phyloP scores from a whole-genome alignment of 1,140 invertebrate genomes.

The Sinella curviseta region DNA sequence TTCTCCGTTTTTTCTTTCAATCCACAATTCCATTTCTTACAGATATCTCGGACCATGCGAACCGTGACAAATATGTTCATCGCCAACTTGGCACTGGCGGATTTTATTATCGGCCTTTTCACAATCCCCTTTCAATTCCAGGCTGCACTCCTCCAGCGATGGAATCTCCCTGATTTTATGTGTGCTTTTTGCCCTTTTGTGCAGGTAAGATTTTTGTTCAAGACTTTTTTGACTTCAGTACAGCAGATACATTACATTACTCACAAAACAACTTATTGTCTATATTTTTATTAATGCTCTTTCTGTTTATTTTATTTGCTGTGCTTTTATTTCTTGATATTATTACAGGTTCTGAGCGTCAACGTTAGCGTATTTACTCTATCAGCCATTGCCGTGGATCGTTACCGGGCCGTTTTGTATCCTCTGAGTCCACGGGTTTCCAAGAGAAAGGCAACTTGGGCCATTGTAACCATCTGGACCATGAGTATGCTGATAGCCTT shows the following conservation, averaged over 20 bases:
- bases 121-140: constrained; percentile 82
- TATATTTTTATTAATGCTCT: too few relatives aligned
- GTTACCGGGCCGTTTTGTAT: constrained; percentile 57
- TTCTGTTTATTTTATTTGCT: neutral
- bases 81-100: constrained; percentile 73
- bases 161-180: constrained; percentile 80
- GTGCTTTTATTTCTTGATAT: neutral
- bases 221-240: too few relatives aligned
- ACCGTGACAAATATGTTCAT: constrained; percentile 58
- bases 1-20: too few relatives aligned
- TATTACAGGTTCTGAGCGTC: constrained; percentile 64
- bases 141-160: constrained; percentile 74
- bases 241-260: too few relatives aligned
- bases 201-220: constrained; percentile 60
- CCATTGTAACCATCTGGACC: constrained; percentile 70
- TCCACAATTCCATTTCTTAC: too few relatives aligned
- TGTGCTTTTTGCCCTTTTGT: constrained; percentile 80
- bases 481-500: constrained; percentile 63
- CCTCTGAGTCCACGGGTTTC: constrained; percentile 64
- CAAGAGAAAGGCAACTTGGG: constrained; percentile 67
- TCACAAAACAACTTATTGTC: too few relatives aligned
- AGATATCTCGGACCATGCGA: constrained; percentile 45
- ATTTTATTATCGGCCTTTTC: constrained; percentile 76
- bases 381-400: constrained; percentile 64
- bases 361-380: constrained; percentile 80